These are phyloP conservation scores for Parus major DNA, from an alignment of 2,113 vertebrate species.

Conservation along the genomic window DNA sequence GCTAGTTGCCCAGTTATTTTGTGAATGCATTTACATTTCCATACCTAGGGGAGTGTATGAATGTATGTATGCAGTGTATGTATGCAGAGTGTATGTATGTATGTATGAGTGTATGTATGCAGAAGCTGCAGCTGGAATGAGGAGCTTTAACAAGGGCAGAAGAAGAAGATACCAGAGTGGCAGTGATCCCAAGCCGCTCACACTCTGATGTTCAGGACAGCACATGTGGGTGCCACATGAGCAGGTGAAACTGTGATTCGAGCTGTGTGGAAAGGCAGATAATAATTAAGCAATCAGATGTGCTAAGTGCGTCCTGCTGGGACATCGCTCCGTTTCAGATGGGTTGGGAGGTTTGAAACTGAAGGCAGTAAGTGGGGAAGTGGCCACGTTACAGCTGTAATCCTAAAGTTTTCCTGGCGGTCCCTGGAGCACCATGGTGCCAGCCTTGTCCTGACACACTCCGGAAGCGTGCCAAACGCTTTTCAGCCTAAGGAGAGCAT, in stretches of 20 bases:
- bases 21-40: background rate
- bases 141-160: background rate
- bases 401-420: background rate
- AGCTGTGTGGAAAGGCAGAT: constrained; percentile 19
- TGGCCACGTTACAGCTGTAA: background rate
- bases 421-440: background rate
- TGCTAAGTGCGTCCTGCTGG: constrained; percentile 49
- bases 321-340: background rate
- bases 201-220: background rate
- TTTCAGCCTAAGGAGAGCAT: background rate
- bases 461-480: background rate
- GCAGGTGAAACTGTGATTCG: constrained; percentile 42
- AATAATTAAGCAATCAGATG: constrained; percentile 49
- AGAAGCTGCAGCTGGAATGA: background rate
- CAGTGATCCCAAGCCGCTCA: background rate
- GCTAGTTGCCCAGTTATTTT: background rate
- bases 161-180: background rate
- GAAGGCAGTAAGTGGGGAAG: background rate
- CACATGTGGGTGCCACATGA: constrained; percentile 59
- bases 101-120: no score
- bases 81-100: no score
- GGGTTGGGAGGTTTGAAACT: background rate
- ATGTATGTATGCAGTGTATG: no score
- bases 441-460: background rate
- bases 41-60: rapidly evolving